phyloP scores from a whole-genome alignment of 2,113 vertebrate species.

The Chaenocephalus aceratus region DNA sequence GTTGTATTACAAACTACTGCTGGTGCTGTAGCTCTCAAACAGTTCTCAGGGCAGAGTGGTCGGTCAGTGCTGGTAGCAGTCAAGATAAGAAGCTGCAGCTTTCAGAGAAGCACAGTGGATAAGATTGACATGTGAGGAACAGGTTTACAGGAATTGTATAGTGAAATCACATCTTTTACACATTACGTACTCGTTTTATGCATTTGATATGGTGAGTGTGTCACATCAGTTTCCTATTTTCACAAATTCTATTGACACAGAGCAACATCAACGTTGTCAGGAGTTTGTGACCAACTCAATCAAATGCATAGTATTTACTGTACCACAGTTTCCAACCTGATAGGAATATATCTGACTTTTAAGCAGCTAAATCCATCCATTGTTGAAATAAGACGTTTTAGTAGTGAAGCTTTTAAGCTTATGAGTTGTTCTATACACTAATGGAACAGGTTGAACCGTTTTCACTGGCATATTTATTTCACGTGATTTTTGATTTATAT shows the following conservation, averaged over 20 bases:
- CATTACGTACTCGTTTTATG: too few relatives aligned
- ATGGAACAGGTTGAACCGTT: neutral
- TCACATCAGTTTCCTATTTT: neutral
- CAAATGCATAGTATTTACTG: neutral
- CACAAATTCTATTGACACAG: neutral
- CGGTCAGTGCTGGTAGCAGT: constrained; percentile 1
- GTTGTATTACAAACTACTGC: constrained; percentile 38
- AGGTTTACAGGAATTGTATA: neutral
- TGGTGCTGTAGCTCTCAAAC: constrained; percentile 23
- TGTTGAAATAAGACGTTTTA: too few relatives aligned
- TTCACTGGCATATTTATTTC: neutral
- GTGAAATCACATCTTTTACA: neutral
- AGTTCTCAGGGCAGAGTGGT: constrained; percentile 10
- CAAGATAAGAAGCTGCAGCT: constrained; percentile 37
- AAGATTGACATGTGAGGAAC: constrained; percentile 2
- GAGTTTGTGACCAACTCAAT: neutral
- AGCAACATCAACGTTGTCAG: neutral
- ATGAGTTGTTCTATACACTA: neutral
- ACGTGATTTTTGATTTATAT: neutral
- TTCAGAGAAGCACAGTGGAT: constrained; percentile 1
- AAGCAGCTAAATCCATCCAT: neutral
- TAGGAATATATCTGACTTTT: neutral
- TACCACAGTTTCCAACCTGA: neutral
- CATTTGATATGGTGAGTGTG: neutral
- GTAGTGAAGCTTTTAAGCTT: too few relatives aligned